Conservation (phyloP, 2,888 invertebrate species). For the Leucania comma region DNA sequence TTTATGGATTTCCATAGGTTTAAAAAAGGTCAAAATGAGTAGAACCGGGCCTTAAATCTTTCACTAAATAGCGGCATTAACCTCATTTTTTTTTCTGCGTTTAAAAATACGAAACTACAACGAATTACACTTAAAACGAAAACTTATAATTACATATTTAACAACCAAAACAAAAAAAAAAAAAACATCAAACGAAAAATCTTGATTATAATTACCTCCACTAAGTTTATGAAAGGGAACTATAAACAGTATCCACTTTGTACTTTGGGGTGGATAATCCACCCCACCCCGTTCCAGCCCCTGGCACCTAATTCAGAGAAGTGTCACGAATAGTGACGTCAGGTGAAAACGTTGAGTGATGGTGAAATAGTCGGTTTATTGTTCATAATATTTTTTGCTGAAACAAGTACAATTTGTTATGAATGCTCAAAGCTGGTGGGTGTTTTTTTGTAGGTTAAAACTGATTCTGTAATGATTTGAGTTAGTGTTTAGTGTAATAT, state of each 20-base stretch:
- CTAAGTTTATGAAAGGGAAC: conserved; percentile 20
- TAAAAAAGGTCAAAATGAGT: too few species aligned
- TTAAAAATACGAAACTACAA: neutral
- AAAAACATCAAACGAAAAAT: conserved; percentile 24
- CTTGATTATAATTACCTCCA: conserved; percentile 20
- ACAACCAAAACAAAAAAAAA: conserved; percentile 19
- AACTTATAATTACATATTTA: conserved; percentile 11
- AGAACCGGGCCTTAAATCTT: too few species aligned
- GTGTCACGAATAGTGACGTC: conserved; percentile 57
- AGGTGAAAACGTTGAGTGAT: conserved; percentile 32
- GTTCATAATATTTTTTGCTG: conserved; percentile 6
- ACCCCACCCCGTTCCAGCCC: conserved; percentile 14
- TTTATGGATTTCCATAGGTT: too few species aligned
- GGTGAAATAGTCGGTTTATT: conserved; percentile 28
- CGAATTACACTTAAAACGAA: neutral
- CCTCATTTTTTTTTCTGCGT: neutral
- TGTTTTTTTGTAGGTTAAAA: neutral
- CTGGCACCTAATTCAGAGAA: conserved; percentile 58
- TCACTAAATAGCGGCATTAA: too few species aligned
- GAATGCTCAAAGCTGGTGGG: too few species aligned
- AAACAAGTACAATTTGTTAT: neutral
- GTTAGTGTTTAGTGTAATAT: neutral
- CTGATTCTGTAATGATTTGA: neutral
- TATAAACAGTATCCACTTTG: conserved; percentile 31
- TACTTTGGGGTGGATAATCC: conserved; percentile 30